phyloP scores from a whole-genome alignment of 2,888 invertebrate genomes.

The Agonum fuliginosum region DNA sequence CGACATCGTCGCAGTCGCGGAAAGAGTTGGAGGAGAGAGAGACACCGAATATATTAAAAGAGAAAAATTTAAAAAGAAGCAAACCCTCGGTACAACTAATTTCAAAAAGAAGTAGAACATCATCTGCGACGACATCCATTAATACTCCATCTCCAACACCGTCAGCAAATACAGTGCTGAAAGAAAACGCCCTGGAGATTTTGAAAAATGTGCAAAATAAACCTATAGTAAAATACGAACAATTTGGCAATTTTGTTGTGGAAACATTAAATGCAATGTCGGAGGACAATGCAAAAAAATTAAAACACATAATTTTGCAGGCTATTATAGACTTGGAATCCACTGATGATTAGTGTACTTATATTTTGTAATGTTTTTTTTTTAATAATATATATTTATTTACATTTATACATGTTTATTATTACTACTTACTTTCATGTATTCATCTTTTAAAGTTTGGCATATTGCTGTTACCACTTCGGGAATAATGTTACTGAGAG shows the following conservation, averaged over 20 bases:
- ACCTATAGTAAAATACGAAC: too few relatives aligned
- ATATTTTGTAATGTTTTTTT: too few relatives aligned
- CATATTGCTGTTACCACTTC: not conserved
- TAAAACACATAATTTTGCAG: not conserved
- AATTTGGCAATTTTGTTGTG: not conserved
- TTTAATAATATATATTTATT: too few relatives aligned
- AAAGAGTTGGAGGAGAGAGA: too few relatives aligned
- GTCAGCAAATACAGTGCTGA: not conserved
- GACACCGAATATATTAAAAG: too few relatives aligned
- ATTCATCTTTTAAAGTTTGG: not conserved
- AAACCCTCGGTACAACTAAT: too few relatives aligned
- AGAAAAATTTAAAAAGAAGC: too few relatives aligned
- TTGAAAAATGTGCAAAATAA: not conserved
- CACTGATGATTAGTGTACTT: not conserved
- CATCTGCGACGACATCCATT: too few relatives aligned
- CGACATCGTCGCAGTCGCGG: too few relatives aligned
- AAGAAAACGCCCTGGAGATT: not conserved
- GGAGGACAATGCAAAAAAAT: not conserved
- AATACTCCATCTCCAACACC: too few relatives aligned
- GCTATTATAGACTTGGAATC: not conserved
- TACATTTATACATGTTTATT: too few relatives aligned
- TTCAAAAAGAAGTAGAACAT: too few relatives aligned
- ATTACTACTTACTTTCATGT: not conserved
- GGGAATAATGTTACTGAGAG: not conserved
- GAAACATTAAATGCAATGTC: not conserved